A percentile compares a stretch with the other conserved stretches of the same genome.
Evolutionary conservation across 1,140 invertebrate species (phyloP).

Genomic region (Paracyclopina nana): DNA sequence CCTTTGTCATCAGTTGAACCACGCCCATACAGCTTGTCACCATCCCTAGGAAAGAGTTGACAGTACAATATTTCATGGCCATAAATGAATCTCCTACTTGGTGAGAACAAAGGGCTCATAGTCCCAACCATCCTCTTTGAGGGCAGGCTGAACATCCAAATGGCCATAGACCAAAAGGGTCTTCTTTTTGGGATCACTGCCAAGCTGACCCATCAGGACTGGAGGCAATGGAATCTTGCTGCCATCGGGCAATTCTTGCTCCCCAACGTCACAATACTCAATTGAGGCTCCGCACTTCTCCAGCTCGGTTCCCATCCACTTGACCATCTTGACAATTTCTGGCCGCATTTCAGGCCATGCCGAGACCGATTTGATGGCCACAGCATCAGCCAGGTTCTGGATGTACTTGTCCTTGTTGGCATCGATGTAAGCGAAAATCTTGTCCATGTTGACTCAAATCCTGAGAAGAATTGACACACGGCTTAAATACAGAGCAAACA

Average conservation of each 20-base stretch:
- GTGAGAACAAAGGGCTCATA: slow-evolving; percentile 79
- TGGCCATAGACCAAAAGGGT: slow-evolving; percentile 91
- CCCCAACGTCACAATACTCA: slow-evolving; percentile 59
- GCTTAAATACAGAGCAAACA: too few species aligned
- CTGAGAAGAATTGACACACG: too few species aligned
- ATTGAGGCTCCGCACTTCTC: slow-evolving; percentile 50
- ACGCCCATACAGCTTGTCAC: slow-evolving; percentile 70
- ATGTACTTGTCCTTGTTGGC: slow-evolving; percentile 54
- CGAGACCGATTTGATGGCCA: slow-evolving; percentile 89
- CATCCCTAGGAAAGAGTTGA: not conserved
- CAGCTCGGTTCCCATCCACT: slow-evolving; percentile 53
- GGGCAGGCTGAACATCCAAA: slow-evolving; percentile 89
- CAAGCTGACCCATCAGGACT: slow-evolving; percentile 60
- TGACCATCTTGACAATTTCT: slow-evolving; percentile 52
- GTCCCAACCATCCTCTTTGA: slow-evolving; percentile 71
- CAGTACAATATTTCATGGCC: not conserved
- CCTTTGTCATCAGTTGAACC: slow-evolving; percentile 90
- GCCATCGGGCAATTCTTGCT: slow-evolving; percentile 49
- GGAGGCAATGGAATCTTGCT: slow-evolving; percentile 57
- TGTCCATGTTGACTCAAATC: slow-evolving; percentile 11
- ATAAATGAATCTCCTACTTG: slow-evolving; percentile 40
- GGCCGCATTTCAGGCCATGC: slow-evolving; percentile 54
- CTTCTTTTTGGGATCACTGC: slow-evolving; percentile 33
- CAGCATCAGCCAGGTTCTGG: slow-evolving; percentile 54
- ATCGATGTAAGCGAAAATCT: slow-evolving; percentile 48